phyloP scores from a whole-genome alignment of 2,888 invertebrate genomes.

The Scaptomyza flava region DNA sequence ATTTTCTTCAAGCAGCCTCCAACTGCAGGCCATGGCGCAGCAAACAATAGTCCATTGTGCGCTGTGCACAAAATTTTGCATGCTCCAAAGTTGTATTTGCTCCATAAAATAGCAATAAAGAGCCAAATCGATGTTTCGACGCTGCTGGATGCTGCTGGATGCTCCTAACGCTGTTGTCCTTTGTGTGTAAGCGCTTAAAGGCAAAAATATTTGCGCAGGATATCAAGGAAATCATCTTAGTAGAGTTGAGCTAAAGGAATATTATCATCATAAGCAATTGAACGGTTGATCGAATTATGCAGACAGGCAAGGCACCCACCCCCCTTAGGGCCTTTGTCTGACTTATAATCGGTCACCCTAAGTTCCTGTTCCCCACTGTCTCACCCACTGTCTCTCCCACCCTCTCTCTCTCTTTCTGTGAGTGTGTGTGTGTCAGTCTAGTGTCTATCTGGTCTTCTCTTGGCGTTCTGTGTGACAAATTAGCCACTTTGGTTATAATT shows the following conservation, averaged over 20 bases:
- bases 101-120: slow-evolving; percentile 75
- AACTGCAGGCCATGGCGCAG: slow-evolving; percentile 16
- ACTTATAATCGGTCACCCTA: slow-evolving; percentile 10
- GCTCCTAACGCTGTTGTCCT: slow-evolving; percentile 39
- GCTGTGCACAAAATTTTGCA: slow-evolving; percentile 63
- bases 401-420: neutral
- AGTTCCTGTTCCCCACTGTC: neutral
- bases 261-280: slow-evolving; percentile 72
- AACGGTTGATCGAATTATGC: slow-evolving; percentile 74
- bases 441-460: slow-evolving; percentile 13
- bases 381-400: neutral
- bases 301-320: slow-evolving; percentile 24
- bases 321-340: slow-evolving; percentile 35
- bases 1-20: slow-evolving; percentile 35
- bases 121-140: slow-evolving; percentile 53
- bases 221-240: slow-evolving; percentile 60
- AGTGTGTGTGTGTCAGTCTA: slow-evolving; percentile 11
- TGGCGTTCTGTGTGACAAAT: slow-evolving; percentile 64
- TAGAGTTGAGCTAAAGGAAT: slow-evolving; percentile 23
- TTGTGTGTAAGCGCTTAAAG: slow-evolving; percentile 44
- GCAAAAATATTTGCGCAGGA: slow-evolving; percentile 63
- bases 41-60: slow-evolving; percentile 63
- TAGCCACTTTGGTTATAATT: slow-evolving; percentile 78
- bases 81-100: slow-evolving; percentile 72
- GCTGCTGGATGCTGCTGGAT: slow-evolving; percentile 36